Evolutionary conservation across 2,888 invertebrate species (phyloP), one percentile per base, ranked within the genome.

Genomic region (Oscheius sp.): DNA sequence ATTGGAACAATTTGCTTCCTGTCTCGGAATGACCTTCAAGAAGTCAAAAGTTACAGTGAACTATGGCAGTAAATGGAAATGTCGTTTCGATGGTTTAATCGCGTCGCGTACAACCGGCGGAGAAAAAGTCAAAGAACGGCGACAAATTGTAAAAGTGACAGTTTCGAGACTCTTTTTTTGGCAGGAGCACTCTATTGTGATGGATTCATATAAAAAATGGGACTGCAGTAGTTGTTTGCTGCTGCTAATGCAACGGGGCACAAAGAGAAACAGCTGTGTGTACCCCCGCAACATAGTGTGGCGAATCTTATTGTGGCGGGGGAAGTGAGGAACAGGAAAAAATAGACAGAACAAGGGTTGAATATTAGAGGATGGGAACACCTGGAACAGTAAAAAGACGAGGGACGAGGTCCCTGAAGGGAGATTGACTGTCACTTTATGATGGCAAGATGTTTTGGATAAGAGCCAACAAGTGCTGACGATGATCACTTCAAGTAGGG

Each of bases 251-350:
- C 58, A 35, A 35, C 35, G 5, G n/a, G 29, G 12, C 27, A 58
- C 58, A 58, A 58, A 58, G 58, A 58, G 58, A 58, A 58, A 58
- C 58, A 58, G 58, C 58, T 58, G 58, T 58, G 25, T 58, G 35
- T 35, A 35, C 35, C 35, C 35, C 3, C 35, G 25, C 58, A 29
- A 58, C 58, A 58, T 58, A 58, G 27, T 58, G n/a, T n/a, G 29
- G 35, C 5, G 27, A 27, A 27, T 58, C 58, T 58, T 58, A 58
- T 58, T 58, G 58, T 27, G 58, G 55, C n/a, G 58, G 29, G n/a
- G 58, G n/a, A 58, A 25, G 55, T 21, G 55, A 55, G 55, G 25
- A 55, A 55, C 55, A 21, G 13, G 55, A 25, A 55, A 3, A 35
- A 35, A 35, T 9, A 6, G 21, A 21, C 55, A 55, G 13, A 55